Evolutionary conservation across 2,113 vertebrate genomes (phyloP), one percentile per base, ranked within the genome.

Genomic region (Neolamprologus devosi): DNA sequence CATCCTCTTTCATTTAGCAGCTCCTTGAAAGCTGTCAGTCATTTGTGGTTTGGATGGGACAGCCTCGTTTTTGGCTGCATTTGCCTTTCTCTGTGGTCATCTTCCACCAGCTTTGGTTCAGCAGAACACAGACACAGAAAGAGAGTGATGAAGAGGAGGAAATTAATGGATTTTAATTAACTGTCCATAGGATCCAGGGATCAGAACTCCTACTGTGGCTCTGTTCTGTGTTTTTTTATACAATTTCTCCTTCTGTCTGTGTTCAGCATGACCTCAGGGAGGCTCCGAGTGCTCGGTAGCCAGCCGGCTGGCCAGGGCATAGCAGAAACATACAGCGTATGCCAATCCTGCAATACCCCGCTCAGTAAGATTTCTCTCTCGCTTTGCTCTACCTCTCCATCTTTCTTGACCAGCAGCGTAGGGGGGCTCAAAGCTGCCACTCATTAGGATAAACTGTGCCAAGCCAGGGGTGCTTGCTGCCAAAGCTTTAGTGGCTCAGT

Each of bases 161-260:
- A 93, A 90, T 89, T 85, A 95, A 94, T 89, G 85, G 88, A 87
- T 95, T 95, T 91, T 94, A 95, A 95, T 95, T 95, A 95, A 91
- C 94, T 87, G 70, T 85, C 86, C 91, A 91, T 42, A 92, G 10
- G 60, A 65, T 65, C 30, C 92, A 94, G 94, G 94, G 93, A 88
- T 85, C 79, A 91, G 85, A 85, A 83, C 42, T 81, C 89, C 89
- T 89, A 85, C 88, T 93, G 94, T 93, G 94, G 87, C 85, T 93
- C 33, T 84, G 65, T 49, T 78, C 45, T 78, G 14, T 30, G 42
- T 88, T 82, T 90, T 84, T 84, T 63, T 55, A 73, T 78, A 87
- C 33, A 49, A 60, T 83, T 85, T 88, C 28, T 91, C 54, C 28
- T 78, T 68, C 45, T 63, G 28, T 57, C 84, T 92, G 49, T 91